A percentile compares a stretch with the other conserved stretches of the same genome.
phyloP scores from a whole-genome alignment of 2,113 vertebrate genomes.

The Lepisosteus oculatus region DNA sequence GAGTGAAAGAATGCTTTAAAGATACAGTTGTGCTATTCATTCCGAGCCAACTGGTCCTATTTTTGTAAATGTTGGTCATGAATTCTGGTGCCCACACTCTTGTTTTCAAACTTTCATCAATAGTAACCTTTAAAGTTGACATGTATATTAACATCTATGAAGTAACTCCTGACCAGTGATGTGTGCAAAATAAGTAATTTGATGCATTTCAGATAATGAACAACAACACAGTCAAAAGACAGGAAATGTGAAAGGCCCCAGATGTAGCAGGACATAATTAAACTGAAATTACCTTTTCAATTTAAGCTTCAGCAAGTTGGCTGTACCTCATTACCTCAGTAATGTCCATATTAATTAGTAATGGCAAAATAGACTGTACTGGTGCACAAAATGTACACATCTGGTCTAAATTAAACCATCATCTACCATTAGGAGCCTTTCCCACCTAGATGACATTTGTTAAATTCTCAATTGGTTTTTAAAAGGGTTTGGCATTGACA shows the following conservation, averaged over 20 bases:
- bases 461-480: neutral
- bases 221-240: too few relatives aligned
- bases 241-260: constrained; percentile 15
- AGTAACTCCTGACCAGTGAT: neutral
- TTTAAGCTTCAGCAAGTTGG: neutral
- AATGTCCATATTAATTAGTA: constrained; percentile 2
- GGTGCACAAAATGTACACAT: neutral
- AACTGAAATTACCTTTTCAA: neutral
- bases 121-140: constrained; percentile 2
- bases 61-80: neutral
- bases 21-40: constrained; percentile 13
- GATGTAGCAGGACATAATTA: constrained; percentile 16
- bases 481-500: neutral
- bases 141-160: neutral
- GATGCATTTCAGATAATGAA: constrained; percentile 2
- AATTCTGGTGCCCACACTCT: neutral
- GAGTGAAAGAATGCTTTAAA: neutral
- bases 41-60: neutral
- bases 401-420: neutral
- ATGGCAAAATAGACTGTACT: neutral
- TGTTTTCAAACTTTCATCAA: constrained; percentile 10
- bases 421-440: neutral
- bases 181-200: neutral
- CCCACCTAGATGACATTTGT: neutral
- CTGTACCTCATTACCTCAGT: constrained; percentile 2